Base-by-base conservation (phyloP, 2,888 invertebrate species). In the Marasmarcha lunaedactyla region DNA sequence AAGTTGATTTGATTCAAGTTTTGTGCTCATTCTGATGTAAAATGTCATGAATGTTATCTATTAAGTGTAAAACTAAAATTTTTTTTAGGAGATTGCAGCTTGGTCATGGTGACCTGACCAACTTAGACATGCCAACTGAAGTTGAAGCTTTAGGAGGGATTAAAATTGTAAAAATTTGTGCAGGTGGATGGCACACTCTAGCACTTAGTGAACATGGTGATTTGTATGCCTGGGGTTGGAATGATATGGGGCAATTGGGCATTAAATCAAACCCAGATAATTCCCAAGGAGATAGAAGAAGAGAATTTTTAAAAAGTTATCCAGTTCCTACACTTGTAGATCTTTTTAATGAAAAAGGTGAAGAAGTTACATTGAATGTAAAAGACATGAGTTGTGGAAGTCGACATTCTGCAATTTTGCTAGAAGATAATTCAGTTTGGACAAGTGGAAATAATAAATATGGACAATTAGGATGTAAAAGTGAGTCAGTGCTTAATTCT, bases 221-320 rank as follows among this genome's bases (percentile, higher is more conserved):
- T 63, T 58, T 95, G 0, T 97, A 95, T 61, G 85, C 87, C 1
- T 97, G 97, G 96, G 97, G 97, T 5, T 95, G 93, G 90, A 97
- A 97, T 71, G 89, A 91, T 45, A 88, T 87, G 55, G 95, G 96
- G 0, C 95, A 97, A 67, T 71, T 97, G 11, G 96, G 96, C 5
- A 66, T 91, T 20, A 64, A 70, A 25, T 61, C 74, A 43, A 73
- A 76, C 42, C 59, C 59, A 26, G 59, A 67, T 44, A 48, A 46
- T 34, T 42, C 36, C n/a, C 14, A 44, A 37, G 40, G 40, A 10
- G 45, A 53, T 27, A 26, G 36, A 26, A 48, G 49, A 35, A 49
- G 43, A 37, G 51, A 53, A 36, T 44, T 45, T 14, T 37, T 55
- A 10, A 61, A 62, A 46, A 78, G 68, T 43, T 65, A 57, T 44